These are phyloP conservation scores for Drosophila auraria DNA, from an alignment of 1,140 invertebrate species.

Conservation along the genomic window DNA sequence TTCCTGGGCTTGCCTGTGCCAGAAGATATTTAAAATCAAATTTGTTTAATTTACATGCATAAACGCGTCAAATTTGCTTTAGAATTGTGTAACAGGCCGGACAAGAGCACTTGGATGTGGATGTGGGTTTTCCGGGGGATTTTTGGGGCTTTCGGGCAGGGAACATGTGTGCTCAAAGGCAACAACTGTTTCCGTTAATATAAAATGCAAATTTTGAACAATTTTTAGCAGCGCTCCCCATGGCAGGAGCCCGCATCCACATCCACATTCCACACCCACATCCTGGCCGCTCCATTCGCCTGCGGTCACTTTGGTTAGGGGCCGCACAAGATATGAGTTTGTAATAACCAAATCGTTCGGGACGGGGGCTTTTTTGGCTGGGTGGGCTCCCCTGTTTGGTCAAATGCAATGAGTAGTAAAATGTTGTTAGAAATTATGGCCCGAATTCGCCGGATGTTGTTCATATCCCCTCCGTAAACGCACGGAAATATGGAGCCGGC, in stretches of 20 bases:
- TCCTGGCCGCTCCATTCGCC: conserved; percentile 24
- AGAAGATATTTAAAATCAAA: conserved; percentile 84
- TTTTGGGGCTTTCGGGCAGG: conserved; percentile 1
- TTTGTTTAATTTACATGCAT: conserved; percentile 84
- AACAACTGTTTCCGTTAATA: conserved; percentile 84
- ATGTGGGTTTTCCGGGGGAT: conserved; percentile 27
- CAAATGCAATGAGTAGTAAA: conserved; percentile 83
- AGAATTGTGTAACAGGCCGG: conserved; percentile 68
- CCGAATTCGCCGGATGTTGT: conserved; percentile 77
- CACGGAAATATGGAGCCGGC: conserved; percentile 69
- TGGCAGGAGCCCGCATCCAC: conserved; percentile 14
- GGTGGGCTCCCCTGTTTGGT: conserved; percentile 53
- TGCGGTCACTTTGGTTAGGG: conserved; percentile 75
- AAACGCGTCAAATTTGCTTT: conserved; percentile 83
- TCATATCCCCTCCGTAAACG: conserved; percentile 81
- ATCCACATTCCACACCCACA: conserved; percentile 9
- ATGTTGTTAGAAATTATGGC: conserved; percentile 80
- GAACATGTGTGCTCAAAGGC: conserved; percentile 73
- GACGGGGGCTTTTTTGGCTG: conserved; percentile 13
- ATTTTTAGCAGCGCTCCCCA: conserved; percentile 68
- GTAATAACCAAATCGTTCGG: conserved; percentile 76
- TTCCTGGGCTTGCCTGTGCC: conserved; percentile 42
- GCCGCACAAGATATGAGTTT: conserved; percentile 77
- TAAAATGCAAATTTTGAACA: conserved; percentile 81
- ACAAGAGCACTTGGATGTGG: conserved; percentile 36